phyloP scores from a whole-genome alignment of 1,140 invertebrate species.

The Brachionus koreanus region DNA sequence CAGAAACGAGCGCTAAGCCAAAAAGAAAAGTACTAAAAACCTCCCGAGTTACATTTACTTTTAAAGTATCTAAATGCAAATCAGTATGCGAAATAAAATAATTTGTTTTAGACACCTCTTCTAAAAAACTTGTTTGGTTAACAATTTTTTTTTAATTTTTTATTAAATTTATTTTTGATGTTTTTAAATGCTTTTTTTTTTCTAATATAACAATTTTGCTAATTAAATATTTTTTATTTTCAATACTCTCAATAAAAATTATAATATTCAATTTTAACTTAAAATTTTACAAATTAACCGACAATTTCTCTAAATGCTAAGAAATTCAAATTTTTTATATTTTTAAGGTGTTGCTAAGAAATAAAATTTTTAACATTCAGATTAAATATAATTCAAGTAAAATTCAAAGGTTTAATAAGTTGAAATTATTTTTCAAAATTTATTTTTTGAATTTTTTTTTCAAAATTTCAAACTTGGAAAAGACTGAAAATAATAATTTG shows the following conservation, averaged over 20 bases:
- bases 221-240: not conserved
- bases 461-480: too few species aligned
- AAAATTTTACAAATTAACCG: not conserved
- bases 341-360: too few species aligned
- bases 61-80: constrained; percentile 19
- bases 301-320: not conserved
- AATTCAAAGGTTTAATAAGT: too few species aligned
- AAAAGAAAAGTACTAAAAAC: constrained; percentile 24
- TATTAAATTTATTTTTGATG: not conserved
- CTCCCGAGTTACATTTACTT: constrained; percentile 4
- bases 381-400: too few species aligned
- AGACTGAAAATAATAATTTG: too few species aligned
- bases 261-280: not conserved
- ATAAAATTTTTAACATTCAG: too few species aligned
- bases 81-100: not conserved
- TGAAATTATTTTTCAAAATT: too few species aligned
- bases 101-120: not conserved
- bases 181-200: not conserved
- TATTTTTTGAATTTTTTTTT: too few species aligned
- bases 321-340: too few species aligned
- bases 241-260: not conserved
- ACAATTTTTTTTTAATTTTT: not conserved
- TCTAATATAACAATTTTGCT: not conserved
- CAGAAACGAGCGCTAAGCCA: constrained; percentile 1
- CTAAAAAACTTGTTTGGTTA: too few species aligned